These are phyloP conservation scores for Bathynomus jamesi DNA, from an alignment of 1,140 invertebrate species.

Conservation along the genomic window DNA sequence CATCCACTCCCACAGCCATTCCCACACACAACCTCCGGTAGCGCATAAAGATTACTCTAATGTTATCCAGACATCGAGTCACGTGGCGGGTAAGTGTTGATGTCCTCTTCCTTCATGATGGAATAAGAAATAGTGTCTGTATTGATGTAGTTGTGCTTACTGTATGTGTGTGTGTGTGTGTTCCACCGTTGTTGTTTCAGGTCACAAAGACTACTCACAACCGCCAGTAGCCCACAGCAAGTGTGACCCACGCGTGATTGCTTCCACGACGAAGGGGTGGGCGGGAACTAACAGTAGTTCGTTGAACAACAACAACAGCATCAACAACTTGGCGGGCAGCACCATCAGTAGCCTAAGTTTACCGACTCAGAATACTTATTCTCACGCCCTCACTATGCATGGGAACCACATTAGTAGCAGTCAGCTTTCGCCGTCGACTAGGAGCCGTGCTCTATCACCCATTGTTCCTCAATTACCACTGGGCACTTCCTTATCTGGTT, in stretches of 20 bases:
- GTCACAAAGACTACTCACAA: conserved; percentile 50
- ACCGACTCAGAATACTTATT: no score
- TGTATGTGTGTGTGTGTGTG: no score
- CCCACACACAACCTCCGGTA: conserved; percentile 27
- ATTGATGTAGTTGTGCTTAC: no score
- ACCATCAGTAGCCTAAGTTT: conserved; percentile 22
- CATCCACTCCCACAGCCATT: conserved; percentile 16
- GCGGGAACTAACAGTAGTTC: conserved; percentile 9
- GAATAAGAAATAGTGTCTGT: no score
- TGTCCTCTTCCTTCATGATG: no score
- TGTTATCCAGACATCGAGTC: background rate
- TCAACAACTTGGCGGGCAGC: conserved; percentile 20
- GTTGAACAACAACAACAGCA: conserved; percentile 18
- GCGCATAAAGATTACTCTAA: conserved; percentile 37
- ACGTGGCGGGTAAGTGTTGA: background rate
- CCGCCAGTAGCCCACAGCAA: conserved; percentile 56
- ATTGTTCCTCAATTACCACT: background rate
- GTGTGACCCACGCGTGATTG: conserved; percentile 38
- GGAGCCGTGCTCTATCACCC: background rate
- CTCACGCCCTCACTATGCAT: conserved; percentile 7
- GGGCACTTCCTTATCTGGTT: background rate
- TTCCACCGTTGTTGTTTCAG: no score
- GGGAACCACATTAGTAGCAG: background rate
- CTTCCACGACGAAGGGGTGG: conserved; percentile 30
- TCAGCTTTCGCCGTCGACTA: background rate